Base-by-base conservation (phyloP, 2,888 invertebrate species). In the Clunio marinus region DNA sequence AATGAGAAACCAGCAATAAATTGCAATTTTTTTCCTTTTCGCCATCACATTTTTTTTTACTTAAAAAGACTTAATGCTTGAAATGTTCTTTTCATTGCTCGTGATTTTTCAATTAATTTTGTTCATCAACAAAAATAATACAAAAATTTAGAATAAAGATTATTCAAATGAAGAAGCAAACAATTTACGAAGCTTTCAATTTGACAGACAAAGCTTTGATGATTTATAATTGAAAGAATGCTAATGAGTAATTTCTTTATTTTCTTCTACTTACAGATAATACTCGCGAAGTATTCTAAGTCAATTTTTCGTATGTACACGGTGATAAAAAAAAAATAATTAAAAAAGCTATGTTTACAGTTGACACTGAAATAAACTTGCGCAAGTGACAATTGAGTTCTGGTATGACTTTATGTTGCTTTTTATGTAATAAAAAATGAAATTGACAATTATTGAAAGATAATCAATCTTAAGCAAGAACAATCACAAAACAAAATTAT, bases 261-360 rank as follows among this genome's bases (percentile, higher is more conserved):
- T 60, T 60, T 60, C 60, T 60, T 60, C 27, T 60, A 35, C 13
- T 60, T 60, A 15, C 60, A 60, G 60, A 60, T n/a, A n/a, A n/a
- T 60, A 60, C 60, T 60, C 60, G 60, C 60, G 60, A 60, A 60
- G 60, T 60, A 60, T 60, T 60, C 60, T 60, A 60, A 60, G 60
- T 60, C 60, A 60, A 60, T 60, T 60, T 59, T 27, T 57, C 25
- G n/a, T n/a, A n/a, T n/a, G n/a, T n/a, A 22, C 51, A 57, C 35
- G 17, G 60, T 60, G 60, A 60, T 60, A 35, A 5, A 15, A 35
- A 20, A 35, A 28, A 58, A 10, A 58, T 10, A 60, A 35, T 32
- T 27, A 2, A 35, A n/a, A n/a, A n/a, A n/a, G n/a, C n/a, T n/a
- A n/a, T n/a, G n/a, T n/a, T n/a, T n/a, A n/a, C n/a, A n/a, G n/a